Evolutionary conservation across 2,888 invertebrate genomes (phyloP), one percentile per base, ranked within the genome.

Genomic region (Hydriomena furcata): DNA sequence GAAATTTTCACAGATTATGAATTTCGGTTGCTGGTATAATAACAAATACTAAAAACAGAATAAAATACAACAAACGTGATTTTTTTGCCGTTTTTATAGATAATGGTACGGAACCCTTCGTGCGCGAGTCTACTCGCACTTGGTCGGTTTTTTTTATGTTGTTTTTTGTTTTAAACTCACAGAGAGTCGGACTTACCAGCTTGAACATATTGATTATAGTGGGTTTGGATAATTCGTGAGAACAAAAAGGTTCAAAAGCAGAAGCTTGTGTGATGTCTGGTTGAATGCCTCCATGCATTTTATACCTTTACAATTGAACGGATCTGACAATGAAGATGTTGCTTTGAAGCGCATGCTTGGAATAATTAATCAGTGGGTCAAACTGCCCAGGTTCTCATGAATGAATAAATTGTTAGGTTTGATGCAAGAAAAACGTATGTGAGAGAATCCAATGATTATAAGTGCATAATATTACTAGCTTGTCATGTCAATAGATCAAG

Each of bases 151-250:
- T n/a, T n/a, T n/a, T n/a, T n/a, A n/a, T n/a, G n/a, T n/a, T n/a
- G n/a, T n/a, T n/a, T n/a, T n/a, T n/a, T n/a, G n/a, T n/a, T n/a
- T n/a, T n/a, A n/a, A n/a, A n/a, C n/a, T n/a, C 42, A 27, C 1
- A 21, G 52, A 35, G 30, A 7, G 17, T 35, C 17, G 7, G 42
- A 81, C 89, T 89, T 52, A 91, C 91, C 73, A 87, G 76, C 67
- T 90, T 91, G 73, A 79, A 84, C 88, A 85, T 85, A 62, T 66
- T 80, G 75, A 27, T 52, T 17, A 17, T 17, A 3, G 13, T 11
- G 44, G 55, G 52, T 58, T 53, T 52, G 28, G 11, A 50, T 36
- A 48, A 37, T 52, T 44, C 10, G 27, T 35, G 46, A 42, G 40
- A 54, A 49, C 49, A 49, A 32, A 31, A 41, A 47, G n/a, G 49